phyloP scores from a whole-genome alignment of 2,113 vertebrate species.

The Melanotaenia duboulayi region DNA sequence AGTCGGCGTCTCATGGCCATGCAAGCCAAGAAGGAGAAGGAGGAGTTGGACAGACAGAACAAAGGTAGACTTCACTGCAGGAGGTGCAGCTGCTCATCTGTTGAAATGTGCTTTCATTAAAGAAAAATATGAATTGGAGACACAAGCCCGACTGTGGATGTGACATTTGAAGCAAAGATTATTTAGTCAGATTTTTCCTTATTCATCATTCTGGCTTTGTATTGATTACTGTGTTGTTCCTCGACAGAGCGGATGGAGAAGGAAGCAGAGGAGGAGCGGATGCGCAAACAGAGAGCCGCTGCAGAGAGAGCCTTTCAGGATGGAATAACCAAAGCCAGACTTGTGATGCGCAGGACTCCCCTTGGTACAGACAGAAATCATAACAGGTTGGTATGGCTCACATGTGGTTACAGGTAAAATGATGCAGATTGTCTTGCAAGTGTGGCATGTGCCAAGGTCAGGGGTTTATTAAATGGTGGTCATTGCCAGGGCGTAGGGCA shows the following conservation, averaged over 20 bases:
- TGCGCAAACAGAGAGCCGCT: conserved; percentile 89
- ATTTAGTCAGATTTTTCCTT: not conserved
- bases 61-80: conserved; percentile 83
- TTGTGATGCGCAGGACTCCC: conserved; percentile 89
- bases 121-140: too few relatives aligned
- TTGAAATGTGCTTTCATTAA: not conserved
- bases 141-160: too few relatives aligned
- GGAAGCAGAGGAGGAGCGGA: conserved; percentile 92
- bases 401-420: not conserved
- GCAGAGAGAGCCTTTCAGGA: conserved; percentile 94
- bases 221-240: not conserved
- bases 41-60: conserved; percentile 91
- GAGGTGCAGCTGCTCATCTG: not conserved
- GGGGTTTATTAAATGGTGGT: too few relatives aligned
- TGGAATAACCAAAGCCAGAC: conserved; percentile 91
- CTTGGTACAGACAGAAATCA: conserved; percentile 96
- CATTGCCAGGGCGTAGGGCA: too few relatives aligned
- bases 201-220: not conserved
- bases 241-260: conserved; percentile 90
- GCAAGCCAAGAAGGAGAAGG: conserved; percentile 95
- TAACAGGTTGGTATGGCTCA: conserved; percentile 84
- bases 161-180: too few relatives aligned
- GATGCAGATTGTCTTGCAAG: not conserved
- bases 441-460: too few relatives aligned
- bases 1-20: conserved; percentile 91